A percentile compares a stretch with the other conserved stretches of the same genome.
Conservation (phyloP, 2,888 invertebrate genomes). For the Tholera decimalis region DNA sequence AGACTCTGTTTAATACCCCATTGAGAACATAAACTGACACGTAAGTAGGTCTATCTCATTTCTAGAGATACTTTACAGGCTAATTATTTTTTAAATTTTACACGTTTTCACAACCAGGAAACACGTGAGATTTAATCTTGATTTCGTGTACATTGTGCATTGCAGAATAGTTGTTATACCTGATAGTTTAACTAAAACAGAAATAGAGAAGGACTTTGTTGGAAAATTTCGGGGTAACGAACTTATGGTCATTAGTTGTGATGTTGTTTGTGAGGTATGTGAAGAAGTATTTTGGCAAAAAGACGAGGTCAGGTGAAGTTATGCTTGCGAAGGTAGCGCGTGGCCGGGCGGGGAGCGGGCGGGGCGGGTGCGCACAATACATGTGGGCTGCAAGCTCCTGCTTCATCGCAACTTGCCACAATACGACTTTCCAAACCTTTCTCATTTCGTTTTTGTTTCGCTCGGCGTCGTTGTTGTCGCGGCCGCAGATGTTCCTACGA, state of each 20-base stretch:
- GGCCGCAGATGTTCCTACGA: constrained; percentile 86
- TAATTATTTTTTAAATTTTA: constrained; percentile 63
- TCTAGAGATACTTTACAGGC: constrained; percentile 61
- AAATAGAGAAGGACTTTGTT: too few relatives aligned
- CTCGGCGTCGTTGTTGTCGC: constrained; percentile 75
- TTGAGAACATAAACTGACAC: constrained; percentile 75
- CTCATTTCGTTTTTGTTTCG: constrained; percentile 90
- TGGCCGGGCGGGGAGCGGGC: constrained; percentile 15
- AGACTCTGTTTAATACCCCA: constrained; percentile 78
- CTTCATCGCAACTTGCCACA: constrained; percentile 85
- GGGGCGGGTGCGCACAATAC: constrained; percentile 63
- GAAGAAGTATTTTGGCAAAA: constrained; percentile 38
- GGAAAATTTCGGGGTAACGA: constrained; percentile 1
- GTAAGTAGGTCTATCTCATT: constrained; percentile 72
- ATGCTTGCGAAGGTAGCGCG: constrained; percentile 11
- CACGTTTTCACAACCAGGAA: constrained; percentile 38
- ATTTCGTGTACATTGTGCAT: constrained; percentile 1
- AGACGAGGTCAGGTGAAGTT: constrained; percentile 42
- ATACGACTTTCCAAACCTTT: constrained; percentile 88
- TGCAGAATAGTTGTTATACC: constrained; percentile 1
- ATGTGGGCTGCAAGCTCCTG: constrained; percentile 67
- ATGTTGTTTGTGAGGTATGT: constrained; percentile 14
- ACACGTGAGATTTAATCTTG: constrained; percentile 23
- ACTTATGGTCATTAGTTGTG: constrained; percentile 4
- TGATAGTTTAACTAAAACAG: not conserved